These are phyloP conservation scores for Ifrita kowaldi DNA, from an alignment of 2,113 vertebrate genomes.

Conservation along the genomic window DNA sequence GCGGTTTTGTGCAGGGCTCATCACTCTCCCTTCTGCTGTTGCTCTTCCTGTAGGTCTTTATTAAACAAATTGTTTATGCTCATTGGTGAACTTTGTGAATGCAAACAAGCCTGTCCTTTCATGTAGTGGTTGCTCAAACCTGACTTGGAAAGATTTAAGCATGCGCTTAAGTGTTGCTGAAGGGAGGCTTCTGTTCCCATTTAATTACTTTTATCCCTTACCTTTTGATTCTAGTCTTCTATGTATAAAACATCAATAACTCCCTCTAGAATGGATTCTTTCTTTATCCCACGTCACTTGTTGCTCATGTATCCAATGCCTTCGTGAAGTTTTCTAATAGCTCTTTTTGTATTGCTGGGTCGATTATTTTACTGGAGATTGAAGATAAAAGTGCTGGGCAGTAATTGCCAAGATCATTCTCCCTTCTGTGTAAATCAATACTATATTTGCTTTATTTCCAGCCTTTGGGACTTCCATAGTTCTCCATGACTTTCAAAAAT, in stretches of 20 bases:
- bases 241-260: constrained; percentile 26
- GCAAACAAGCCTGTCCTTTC: not conserved
- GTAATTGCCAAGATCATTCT: constrained; percentile 56
- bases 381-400: constrained; percentile 49
- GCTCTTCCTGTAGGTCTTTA: not conserved
- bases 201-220: constrained; percentile 26
- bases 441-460: constrained; percentile 52
- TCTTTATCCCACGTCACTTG: constrained; percentile 26
- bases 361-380: constrained; percentile 54
- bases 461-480: constrained; percentile 40
- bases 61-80: not conserved
- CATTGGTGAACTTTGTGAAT: not conserved
- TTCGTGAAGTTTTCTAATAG: constrained; percentile 37
- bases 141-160: constrained; percentile 1
- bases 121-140: not conserved
- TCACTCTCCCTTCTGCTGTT: not conserved
- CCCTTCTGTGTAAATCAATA: constrained; percentile 60
- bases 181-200: not conserved
- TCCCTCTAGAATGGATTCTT: not conserved
- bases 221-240: constrained; percentile 25
- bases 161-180: not conserved
- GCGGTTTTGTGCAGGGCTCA: not conserved
- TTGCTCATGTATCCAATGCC: constrained; percentile 18
- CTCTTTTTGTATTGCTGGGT: constrained; percentile 27
- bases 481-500: constrained; percentile 59